phyloP scores from a whole-genome alignment of 2,888 invertebrate species.

The Drosophila eohydei region DNA sequence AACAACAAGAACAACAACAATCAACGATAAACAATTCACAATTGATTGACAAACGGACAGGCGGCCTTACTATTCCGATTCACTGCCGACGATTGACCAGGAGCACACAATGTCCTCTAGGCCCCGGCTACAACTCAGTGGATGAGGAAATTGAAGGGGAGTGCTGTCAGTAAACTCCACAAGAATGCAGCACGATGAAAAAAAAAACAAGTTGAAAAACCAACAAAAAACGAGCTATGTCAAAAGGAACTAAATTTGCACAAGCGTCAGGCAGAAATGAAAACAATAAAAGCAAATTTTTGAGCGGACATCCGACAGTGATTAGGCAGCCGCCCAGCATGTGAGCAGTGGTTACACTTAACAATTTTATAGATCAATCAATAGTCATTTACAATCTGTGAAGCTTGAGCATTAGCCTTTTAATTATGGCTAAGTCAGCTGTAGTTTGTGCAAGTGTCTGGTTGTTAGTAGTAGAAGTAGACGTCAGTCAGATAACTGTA shows the following conservation, averaged over 20 bases:
- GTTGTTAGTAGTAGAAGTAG: too few species aligned
- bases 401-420: not conserved
- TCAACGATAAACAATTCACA: constrained; percentile 82
- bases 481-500: too few species aligned
- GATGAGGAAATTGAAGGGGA: constrained; percentile 80
- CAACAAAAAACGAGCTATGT: constrained; percentile 13
- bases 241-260: constrained; percentile 20
- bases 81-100: constrained; percentile 71
- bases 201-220: constrained; percentile 19
- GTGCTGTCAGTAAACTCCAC: constrained; percentile 76
- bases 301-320: constrained; percentile 70
- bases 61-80: constrained; percentile 68
- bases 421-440: too few species aligned
- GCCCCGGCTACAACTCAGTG: constrained; percentile 59
- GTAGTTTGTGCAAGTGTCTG: too few species aligned
- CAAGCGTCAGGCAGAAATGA: constrained; percentile 35
- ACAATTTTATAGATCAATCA: not conserved
- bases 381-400: not conserved
- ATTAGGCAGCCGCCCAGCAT: constrained; percentile 51
- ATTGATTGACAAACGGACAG: constrained; percentile 81
- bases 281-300: constrained; percentile 79
- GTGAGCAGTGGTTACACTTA: constrained; percentile 90
- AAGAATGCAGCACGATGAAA: constrained; percentile 47
- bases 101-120: constrained; percentile 45
- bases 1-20: constrained; percentile 67